Percentiles rank a stretch among this genome's conserved stretches.
phyloP scores from a whole-genome alignment of 1,140 invertebrate species.

The Spodoptera frugiperda region DNA sequence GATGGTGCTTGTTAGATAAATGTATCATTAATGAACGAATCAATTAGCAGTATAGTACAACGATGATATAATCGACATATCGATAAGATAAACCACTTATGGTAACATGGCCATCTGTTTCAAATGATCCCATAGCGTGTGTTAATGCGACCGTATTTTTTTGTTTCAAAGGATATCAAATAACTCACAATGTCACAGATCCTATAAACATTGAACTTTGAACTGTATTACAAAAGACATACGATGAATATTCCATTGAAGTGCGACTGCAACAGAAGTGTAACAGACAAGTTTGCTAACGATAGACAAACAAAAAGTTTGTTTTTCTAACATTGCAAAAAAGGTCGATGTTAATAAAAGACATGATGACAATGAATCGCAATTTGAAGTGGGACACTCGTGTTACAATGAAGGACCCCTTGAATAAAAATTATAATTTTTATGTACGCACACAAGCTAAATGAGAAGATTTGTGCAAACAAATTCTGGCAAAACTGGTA shows the following conservation, averaged over 20 bases:
- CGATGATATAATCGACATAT: conserved; percentile 45
- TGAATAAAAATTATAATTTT: conserved; percentile 44
- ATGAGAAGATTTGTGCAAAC: conserved; percentile 38
- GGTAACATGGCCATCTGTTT: conserved; percentile 47
- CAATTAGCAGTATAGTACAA: conserved; percentile 49
- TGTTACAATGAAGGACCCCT: conserved; percentile 40
- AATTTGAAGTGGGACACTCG: conserved; percentile 52
- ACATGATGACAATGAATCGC: conserved; percentile 51
- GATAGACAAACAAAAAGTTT: conserved; percentile 53
- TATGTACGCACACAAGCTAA: conserved; percentile 23
- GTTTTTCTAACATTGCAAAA: conserved; percentile 57
- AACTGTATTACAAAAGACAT: neutral
- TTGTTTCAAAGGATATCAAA: conserved; percentile 38
- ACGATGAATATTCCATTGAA: conserved; percentile 12
- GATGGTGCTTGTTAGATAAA: conserved; percentile 40
- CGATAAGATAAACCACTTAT: conserved; percentile 50
- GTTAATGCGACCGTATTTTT: conserved; percentile 41
- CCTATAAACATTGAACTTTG: conserved; percentile 3
- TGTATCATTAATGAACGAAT: conserved; percentile 49
- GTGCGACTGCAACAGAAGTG: conserved; percentile 4
- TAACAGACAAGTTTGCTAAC: conserved; percentile 48
- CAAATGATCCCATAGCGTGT: conserved; percentile 34
- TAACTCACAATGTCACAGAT: conserved; percentile 43
- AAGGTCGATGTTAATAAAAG: conserved; percentile 50
- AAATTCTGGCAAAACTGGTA: conserved; percentile 22